Evolutionary conservation across 2,113 vertebrate species (phyloP), one percentile per base, ranked within the genome.

Genomic region (Centrocercus urophasianus): DNA sequence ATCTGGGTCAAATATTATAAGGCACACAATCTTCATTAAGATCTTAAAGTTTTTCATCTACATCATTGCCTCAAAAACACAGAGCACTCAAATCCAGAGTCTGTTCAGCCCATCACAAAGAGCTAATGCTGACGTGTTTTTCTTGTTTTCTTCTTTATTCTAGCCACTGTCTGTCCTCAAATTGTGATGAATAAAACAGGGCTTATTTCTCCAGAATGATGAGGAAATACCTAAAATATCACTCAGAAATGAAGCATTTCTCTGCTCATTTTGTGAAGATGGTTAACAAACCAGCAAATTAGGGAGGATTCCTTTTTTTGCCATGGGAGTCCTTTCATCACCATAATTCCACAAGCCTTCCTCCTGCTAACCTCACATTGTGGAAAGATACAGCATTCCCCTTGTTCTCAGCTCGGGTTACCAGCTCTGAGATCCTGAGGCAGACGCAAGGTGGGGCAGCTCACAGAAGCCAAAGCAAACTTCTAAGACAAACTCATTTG

Each of bases 401-500:
- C 69, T 83, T 65, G 25, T 77, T 93, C 83, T 88, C 27, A 0
- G 17, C 50, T 96, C 7, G 0, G 34, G 67, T 90, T 94, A 75
- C 60, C 0, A 0, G 60, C 69, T 96, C 76, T 8, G 0, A 69
- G 47, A 73, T 93, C 73, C 76, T 67, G 57, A 73, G 83, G 83
- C 69, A 86, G 19, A 2, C 0, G 28, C 47, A 20, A 69, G 80
- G 40, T 1, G 2, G 80, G 28, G 38, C 64, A 67, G 60, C 13
- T 70, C 0, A 0, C 40, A 89, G 40, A 25, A 87, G 91, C 89
- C 94, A 95, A 95, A 92, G 79, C 66, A 95, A 95, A 94, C 74
- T 79, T 90, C 84, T 69, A 84, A 89, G 81, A 92, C 89, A 85
- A 89, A 93, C 59, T 93, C 66, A 87, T 84, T 92, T 92, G 74